Conservation (phyloP, 2,888 invertebrate species). For the Melangyna quadrimaculata region DNA sequence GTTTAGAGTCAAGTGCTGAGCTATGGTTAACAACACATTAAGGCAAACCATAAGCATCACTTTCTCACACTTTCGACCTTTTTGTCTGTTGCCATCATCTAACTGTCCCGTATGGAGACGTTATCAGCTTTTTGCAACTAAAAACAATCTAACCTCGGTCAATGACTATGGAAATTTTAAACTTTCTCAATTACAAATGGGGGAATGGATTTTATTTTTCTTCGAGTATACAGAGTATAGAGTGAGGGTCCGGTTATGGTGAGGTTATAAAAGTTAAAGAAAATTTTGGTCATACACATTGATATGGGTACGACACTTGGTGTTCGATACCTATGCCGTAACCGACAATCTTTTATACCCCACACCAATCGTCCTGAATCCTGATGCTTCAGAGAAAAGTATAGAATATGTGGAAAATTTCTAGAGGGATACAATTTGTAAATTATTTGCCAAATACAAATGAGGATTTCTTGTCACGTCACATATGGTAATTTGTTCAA, state of each 20-base stretch:
- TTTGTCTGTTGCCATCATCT: neutral
- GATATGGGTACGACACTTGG: constrained; percentile 70
- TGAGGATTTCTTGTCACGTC: constrained; percentile 75
- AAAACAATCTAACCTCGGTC: constrained; percentile 70
- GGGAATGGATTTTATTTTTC: neutral
- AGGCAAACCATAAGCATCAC: constrained; percentile 44
- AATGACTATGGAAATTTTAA: constrained; percentile 59
- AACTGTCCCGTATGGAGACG: constrained; percentile 65
- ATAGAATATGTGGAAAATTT: constrained; percentile 36
- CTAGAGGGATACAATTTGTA: constrained; percentile 67
- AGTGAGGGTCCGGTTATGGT: neutral
- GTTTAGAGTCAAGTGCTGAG: constrained; percentile 56
- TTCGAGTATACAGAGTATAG: no score
- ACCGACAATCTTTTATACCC: neutral
- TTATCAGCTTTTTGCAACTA: constrained; percentile 57
- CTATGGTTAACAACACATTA: constrained; percentile 68
- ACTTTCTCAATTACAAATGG: constrained; percentile 32
- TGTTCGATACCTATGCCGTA: constrained; percentile 55
- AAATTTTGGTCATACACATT: constrained; percentile 54
- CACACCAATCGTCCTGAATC: no score
- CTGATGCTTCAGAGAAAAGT: neutral
- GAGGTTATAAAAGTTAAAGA: constrained; percentile 17
- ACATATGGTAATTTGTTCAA: constrained; percentile 74
- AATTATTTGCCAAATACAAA: constrained; percentile 68
- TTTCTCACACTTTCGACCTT: constrained; percentile 43